phyloP scores from a whole-genome alignment of 2,113 vertebrate species.

The Ceyx cyanopectus region DNA sequence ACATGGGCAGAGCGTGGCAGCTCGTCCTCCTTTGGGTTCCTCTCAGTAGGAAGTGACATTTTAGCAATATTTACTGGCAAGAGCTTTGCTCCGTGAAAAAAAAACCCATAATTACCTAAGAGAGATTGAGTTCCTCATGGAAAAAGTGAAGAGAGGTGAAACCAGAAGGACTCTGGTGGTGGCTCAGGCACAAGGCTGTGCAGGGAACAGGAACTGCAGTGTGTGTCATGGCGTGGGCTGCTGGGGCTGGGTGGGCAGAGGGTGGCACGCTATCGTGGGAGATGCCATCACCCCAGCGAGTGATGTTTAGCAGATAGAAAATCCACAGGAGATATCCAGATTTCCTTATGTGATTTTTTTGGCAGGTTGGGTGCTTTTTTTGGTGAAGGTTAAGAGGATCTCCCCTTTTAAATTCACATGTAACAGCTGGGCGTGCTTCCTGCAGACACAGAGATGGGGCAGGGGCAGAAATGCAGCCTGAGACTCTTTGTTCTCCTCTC shows the following conservation, averaged over 20 bases:
- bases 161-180: neutral
- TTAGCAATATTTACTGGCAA: neutral
- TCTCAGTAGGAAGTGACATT: neutral
- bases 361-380: neutral
- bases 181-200: fast-evolving
- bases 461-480: neutral
- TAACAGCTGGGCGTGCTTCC: neutral
- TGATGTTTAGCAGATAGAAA: neutral
- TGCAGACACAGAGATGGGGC: neutral
- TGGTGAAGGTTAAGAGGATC: neutral
- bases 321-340: neutral
- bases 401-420: neutral
- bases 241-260: neutral
- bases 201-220: neutral
- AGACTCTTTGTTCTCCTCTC: neutral
- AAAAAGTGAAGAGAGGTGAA: neutral
- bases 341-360: neutral
- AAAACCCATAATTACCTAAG: neutral
- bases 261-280: fast-evolving
- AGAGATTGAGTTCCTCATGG: neutral
- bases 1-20: neutral
- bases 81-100: neutral
- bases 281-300: neutral
- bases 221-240: fast-evolving
- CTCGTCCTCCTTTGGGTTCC: neutral